These are phyloP conservation scores for Raja brachyura DNA, from an alignment of 2,113 vertebrate genomes.

Conservation along the genomic window DNA sequence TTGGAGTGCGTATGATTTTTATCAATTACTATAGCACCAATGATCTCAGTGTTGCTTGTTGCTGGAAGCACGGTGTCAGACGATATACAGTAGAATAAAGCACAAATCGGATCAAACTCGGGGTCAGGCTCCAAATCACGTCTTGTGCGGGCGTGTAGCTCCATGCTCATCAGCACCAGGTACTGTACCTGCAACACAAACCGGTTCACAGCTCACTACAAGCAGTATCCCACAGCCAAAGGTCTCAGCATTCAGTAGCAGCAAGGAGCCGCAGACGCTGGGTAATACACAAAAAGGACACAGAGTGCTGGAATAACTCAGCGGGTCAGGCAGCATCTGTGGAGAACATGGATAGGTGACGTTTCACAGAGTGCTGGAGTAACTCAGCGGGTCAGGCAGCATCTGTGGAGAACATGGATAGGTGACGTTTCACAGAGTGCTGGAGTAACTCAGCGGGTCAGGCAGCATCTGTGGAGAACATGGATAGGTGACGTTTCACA, in stretches of 20 bases:
- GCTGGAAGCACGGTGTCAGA: conserved; percentile 70
- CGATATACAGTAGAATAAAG: conserved; percentile 91
- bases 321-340: too few species aligned
- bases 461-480: too few species aligned
- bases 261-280: too few species aligned
- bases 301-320: too few species aligned
- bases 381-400: too few species aligned
- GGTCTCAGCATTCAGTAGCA: neutral
- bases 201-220: conserved; percentile 35
- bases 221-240: conserved; percentile 34
- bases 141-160: conserved; percentile 86
- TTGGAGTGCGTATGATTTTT: conserved; percentile 57
- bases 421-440: too few species aligned
- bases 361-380: too few species aligned
- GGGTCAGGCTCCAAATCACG: conserved; percentile 90
- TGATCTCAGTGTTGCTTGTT: conserved; percentile 64
- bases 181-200: conserved; percentile 71
- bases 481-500: too few species aligned
- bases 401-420: too few species aligned
- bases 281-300: too few species aligned
- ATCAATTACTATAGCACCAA: conserved; percentile 80
- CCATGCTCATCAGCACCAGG: conserved; percentile 87
- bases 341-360: too few species aligned
- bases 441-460: too few species aligned
- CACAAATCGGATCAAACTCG: conserved; percentile 96